Evolutionary conservation across 2,797 vertebrate genomes (phyloP), one percentile per base, ranked within the genome.

Genomic region (Decapterus maruadsi): DNA sequence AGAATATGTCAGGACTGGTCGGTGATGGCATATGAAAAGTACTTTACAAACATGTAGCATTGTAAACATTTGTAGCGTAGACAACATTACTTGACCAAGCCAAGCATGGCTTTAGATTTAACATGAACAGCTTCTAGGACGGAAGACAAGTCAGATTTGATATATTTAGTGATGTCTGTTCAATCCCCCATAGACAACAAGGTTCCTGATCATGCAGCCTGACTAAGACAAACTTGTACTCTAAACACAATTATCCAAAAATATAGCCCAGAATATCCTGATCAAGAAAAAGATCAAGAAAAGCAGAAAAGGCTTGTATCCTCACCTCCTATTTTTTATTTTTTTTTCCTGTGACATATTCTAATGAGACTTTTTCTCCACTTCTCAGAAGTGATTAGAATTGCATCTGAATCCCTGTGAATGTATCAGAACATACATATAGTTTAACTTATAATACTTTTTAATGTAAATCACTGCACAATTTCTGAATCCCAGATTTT

Each of bases 341-440:
- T 64, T 70, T 63, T 61, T 9, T n/a, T 74, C 79, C 66, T 80
- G 76, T 87, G 81, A 88, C 69, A 65, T 85, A 85, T 87, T 91
- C 84, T 79, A 85, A 71, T 73, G 90, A 91, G 85, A 86, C 84
- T 87, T 90, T 91, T 89, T 90, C 90, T 92, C 93, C 93, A 95
- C 94, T 95, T 95, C 95, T 93, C 87, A 95, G 95, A 95, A 95
- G 95, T 95, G 91, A 95, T 91, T 94, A 93, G 89, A 93, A 92
- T 89, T 90, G 81, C 89, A 92, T 93, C 81, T 91, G 89, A 93
- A 94, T 92, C 88, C 87, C 79, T 87, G 88, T 92, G 88, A 88
- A 94, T 93, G 91, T 90, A 94, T 91, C 88, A 94, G 86, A 89
- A 90, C 83, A 90, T 90, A 91, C 90, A 90, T 87, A 89, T 87